Evolutionary conservation across 2,797 vertebrate species (phyloP).

Genomic region (Sebastes iracundus): DNA sequence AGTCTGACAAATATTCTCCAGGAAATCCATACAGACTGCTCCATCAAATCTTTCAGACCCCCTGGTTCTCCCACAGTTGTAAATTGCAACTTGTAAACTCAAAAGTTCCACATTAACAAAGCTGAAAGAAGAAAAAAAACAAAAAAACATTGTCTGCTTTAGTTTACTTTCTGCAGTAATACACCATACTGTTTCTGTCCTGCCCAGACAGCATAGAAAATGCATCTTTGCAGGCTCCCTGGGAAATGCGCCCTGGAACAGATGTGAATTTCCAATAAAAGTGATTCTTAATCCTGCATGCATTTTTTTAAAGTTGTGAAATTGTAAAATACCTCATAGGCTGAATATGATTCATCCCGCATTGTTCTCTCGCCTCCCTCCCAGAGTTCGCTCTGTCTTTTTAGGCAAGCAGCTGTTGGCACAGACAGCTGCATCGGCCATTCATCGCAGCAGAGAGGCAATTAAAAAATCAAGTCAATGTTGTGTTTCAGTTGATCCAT

Average conservation of each 20-base stretch:
- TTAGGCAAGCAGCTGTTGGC: slow-evolving; percentile 82
- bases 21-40: slow-evolving; percentile 69
- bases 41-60: slow-evolving; percentile 60
- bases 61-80: slow-evolving; percentile 57
- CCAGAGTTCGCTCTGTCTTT: slow-evolving; percentile 67
- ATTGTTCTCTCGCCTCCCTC: slow-evolving; percentile 66
- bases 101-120: slow-evolving; percentile 63
- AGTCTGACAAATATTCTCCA: slow-evolving; percentile 74
- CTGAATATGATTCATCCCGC: slow-evolving; percentile 67
- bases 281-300: slow-evolving; percentile 66
- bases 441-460: slow-evolving; percentile 73
- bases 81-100: slow-evolving; percentile 66
- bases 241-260: slow-evolving; percentile 68
- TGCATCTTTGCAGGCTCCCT: slow-evolving; percentile 61
- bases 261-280: slow-evolving; percentile 76
- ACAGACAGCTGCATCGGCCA: slow-evolving; percentile 82
- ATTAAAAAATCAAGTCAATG: slow-evolving; percentile 84
- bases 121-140: slow-evolving; percentile 25
- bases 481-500: slow-evolving; percentile 86
- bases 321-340: slow-evolving; percentile 72
- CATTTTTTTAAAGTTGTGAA: slow-evolving; percentile 75
- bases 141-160: slow-evolving; percentile 37
- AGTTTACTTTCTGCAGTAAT: slow-evolving; percentile 46
- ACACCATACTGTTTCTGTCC: slow-evolving; percentile 46
- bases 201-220: slow-evolving; percentile 58